Evolutionary conservation across 2,113 vertebrate genomes (phyloP), one percentile per base, ranked within the genome.

Genomic region (Elgaria multicarinata): DNA sequence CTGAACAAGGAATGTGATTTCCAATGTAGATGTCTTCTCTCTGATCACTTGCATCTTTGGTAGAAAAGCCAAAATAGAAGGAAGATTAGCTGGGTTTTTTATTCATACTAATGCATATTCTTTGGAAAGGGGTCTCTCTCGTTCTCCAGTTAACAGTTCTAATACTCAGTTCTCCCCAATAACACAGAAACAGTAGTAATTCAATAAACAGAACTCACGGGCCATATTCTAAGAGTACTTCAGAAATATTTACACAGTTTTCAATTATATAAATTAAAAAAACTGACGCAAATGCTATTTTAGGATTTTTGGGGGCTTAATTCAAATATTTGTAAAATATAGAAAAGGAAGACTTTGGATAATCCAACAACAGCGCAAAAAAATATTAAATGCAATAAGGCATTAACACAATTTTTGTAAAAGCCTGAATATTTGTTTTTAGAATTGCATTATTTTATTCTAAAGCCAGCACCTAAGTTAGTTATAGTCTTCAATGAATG

Each of bases 11-110:
- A 94, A 98, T 96, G 26, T 98, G 97, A 95, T 97, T 98, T 85
- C 98, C 98, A 89, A 98, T 96, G 90, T 98, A 98, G 96, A 98
- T 98, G 39, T 98, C 98, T 94, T 99, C 98, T 66, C 98, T 97
- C 94, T 98, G 98, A 96, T 98, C 98, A 71, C 96, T 98, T 91
- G 98, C 98, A 1, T 99, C 98, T 99, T 96, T 89, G 94, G 92
- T 94, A 93, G 79, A 96, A 91, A 91, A 79, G 88, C 1, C 91
- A 71, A 96, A 62, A 90, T 66, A 44, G 50, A 42, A 87, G 24
- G n/a, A 91, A 87, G 16, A 91, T 36, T 90, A 31, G 46, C 2
- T 62, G 72, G 58, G 42, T 89, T n/a, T 72, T 75, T 75, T 8
- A 83, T 26, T 64, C 55, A 76, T 6, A 85, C 1, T 1, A 44